Percentiles rank a stretch among this genome's conserved stretches.
These are phyloP conservation scores for Falco concolor DNA, from an alignment of 2,797 vertebrate species.

Conservation along the genomic window DNA sequence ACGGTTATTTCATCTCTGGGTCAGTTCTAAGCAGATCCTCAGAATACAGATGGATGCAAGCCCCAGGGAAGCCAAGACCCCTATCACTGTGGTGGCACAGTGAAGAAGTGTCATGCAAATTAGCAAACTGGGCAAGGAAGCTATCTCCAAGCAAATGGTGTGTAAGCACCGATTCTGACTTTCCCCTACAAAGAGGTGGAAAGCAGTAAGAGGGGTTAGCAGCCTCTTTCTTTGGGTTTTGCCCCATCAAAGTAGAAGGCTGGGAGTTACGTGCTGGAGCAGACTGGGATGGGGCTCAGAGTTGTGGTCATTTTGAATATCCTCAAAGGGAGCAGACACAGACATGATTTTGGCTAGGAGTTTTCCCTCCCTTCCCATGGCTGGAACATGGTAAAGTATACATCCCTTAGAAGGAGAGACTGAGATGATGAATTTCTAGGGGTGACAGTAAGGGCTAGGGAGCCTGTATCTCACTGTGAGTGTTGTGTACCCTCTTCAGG, in stretches of 20 bases:
- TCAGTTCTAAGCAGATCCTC: background rate
- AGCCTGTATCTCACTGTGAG: background rate
- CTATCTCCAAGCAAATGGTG: background rate
- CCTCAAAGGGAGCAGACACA: background rate
- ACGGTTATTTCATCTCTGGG: conserved; percentile 28
- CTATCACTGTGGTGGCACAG: background rate
- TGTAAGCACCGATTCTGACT: background rate
- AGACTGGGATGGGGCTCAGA: background rate
- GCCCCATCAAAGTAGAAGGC: background rate
- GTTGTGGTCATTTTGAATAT: background rate
- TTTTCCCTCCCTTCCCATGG: background rate
- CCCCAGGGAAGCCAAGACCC: background rate
- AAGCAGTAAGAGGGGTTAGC: background rate
- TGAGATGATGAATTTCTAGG: background rate
- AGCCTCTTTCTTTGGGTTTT: background rate
- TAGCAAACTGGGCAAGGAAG: background rate
- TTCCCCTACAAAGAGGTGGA: background rate
- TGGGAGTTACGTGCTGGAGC: background rate
- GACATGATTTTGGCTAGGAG: background rate
- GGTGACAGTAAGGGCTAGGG: background rate
- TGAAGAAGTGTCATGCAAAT: background rate
- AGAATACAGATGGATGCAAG: conserved; percentile 32
- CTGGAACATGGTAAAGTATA: background rate
- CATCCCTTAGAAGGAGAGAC: background rate
- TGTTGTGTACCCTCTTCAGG: background rate